Percentiles rank a stretch among this genome's conserved stretches.
phyloP scores from a whole-genome alignment of 37 sponge, comb jelly and placozoan species.

The Amphimedon queenslandica region DNA sequence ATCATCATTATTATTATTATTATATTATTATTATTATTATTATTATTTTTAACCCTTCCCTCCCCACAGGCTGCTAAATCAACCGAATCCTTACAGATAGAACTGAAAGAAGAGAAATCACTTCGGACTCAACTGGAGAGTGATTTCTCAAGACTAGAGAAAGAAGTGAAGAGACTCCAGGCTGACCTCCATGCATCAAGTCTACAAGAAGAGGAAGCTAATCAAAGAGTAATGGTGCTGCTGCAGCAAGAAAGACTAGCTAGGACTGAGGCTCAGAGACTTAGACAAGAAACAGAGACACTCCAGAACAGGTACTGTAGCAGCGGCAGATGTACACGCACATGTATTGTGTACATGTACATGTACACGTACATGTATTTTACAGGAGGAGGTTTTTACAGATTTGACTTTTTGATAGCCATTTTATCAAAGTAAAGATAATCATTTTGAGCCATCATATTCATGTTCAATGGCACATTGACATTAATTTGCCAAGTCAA shows the following conservation, averaged over 20 bases:
- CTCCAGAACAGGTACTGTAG: conserved; percentile 39
- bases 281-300: conserved; percentile 40
- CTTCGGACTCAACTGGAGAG: conserved; percentile 18
- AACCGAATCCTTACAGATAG: conserved; percentile 5
- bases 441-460: no score
- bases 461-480: no score
- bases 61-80: conserved; percentile 8
- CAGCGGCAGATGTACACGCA: background rate
- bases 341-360: no score
- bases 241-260: conserved; percentile 18
- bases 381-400: conserved; percentile 27
- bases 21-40: no score
- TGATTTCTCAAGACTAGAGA: conserved; percentile 10
- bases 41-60: no score
- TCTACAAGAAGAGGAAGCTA: conserved; percentile 55
- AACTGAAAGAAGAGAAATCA: conserved; percentile 24
- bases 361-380: conserved; percentile 14
- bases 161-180: conserved; percentile 21
- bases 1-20: no score
- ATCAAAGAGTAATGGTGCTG: conserved; percentile 24
- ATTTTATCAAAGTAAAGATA: no score
- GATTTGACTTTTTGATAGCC: conserved; percentile 15
- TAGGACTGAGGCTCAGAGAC: conserved; percentile 37
- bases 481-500: no score
- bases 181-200: conserved; percentile 58